A percentile compares a stretch with the other conserved stretches of the same genome.
Evolutionary conservation across 2,113 vertebrate species (phyloP).

Genomic region (Phoenicopterus ruber): DNA sequence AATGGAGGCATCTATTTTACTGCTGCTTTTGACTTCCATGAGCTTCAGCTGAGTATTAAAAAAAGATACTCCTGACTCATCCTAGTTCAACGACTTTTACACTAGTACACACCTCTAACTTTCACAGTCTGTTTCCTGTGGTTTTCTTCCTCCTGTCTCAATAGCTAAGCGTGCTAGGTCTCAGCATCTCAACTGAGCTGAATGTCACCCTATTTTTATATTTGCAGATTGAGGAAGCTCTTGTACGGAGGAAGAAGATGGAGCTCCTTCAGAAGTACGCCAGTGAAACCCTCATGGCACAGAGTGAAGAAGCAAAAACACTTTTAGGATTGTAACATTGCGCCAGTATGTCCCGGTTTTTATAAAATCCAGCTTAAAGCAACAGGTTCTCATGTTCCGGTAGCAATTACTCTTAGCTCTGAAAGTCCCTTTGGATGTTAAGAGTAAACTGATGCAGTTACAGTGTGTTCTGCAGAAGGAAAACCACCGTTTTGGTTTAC

Average conservation of each 20-base stretch:
- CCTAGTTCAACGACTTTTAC: background rate
- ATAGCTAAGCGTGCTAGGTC: background rate
- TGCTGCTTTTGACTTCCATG: background rate
- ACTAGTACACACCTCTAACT: background rate
- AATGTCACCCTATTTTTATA: background rate
- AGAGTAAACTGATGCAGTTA: background rate
- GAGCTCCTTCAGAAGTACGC: conserved; percentile 95
- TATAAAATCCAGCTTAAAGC: background rate
- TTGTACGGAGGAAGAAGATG: conserved; percentile 96
- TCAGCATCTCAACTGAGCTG: background rate
- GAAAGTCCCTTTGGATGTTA: background rate
- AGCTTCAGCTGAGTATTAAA: background rate
- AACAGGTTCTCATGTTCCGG: background rate
- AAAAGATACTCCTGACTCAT: background rate
- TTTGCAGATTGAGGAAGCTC: conserved; percentile 91
- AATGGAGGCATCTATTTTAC: background rate
- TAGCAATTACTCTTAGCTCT: background rate
- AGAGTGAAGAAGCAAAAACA: conserved; percentile 89
- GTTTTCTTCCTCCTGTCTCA: background rate
- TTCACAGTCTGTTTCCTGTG: background rate
- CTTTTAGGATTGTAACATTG: conserved; percentile 83
- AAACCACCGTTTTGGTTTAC: background rate
- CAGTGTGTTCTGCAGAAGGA: background rate
- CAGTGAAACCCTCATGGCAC: conserved; percentile 93
- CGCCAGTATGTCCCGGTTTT: background rate